Conservation (phyloP, 2,797 vertebrate genomes). For the Oryzias dopingdopingensis region DNA sequence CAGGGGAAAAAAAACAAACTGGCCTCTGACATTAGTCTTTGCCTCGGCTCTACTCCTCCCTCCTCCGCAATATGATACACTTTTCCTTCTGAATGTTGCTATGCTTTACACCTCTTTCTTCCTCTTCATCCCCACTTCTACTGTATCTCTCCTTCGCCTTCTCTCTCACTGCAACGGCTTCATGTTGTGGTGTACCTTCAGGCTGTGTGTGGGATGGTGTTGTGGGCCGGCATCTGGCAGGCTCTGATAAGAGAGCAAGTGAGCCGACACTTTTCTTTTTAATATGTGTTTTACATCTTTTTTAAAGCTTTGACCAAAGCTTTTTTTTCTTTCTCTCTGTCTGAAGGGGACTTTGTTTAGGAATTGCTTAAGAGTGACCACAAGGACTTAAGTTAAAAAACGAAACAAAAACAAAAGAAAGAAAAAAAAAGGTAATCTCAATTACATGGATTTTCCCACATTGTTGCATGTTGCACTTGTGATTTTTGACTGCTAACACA, state of each 20-base stretch:
- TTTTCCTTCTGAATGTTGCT: constrained; percentile 60
- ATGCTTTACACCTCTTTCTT: constrained; percentile 55
- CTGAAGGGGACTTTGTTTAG: constrained; percentile 38
- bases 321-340: constrained; percentile 13
- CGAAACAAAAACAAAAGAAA: background rate
- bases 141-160: constrained; percentile 49
- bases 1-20: constrained; percentile 5
- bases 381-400: background rate
- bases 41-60: constrained; percentile 50
- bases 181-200: constrained; percentile 69
- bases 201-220: constrained; percentile 74
- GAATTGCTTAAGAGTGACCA: constrained; percentile 15
- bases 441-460: constrained; percentile 4
- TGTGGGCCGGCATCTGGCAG: constrained; percentile 77
- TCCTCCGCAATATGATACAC: constrained; percentile 63
- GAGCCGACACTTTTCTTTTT: constrained; percentile 51
- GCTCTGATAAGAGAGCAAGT: constrained; percentile 73
- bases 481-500: constrained; percentile 10
- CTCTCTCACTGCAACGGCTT: constrained; percentile 52
- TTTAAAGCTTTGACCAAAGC: constrained; percentile 35
- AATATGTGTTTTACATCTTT: constrained; percentile 44
- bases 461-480: background rate
- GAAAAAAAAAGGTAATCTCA: background rate
- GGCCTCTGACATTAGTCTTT: constrained; percentile 44
- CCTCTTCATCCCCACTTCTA: constrained; percentile 28